Conservation (phyloP, 2,113 vertebrate genomes). For the Phylloscopus whistleri region DNA sequence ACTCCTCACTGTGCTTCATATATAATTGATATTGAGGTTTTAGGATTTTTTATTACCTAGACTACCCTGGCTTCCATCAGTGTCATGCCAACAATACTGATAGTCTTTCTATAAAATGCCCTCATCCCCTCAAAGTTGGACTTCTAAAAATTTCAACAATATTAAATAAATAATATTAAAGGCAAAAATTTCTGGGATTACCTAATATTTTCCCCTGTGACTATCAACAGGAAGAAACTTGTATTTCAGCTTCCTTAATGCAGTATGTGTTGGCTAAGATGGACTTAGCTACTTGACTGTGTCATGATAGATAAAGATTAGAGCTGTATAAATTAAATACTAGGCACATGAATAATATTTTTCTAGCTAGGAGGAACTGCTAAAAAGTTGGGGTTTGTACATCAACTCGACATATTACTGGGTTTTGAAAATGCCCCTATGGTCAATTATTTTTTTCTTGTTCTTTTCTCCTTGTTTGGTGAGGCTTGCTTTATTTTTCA, state of each 20-base stretch:
- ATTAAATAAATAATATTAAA: background rate
- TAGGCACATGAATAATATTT: background rate
- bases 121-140: background rate
- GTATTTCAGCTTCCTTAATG: background rate
- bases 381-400: background rate
- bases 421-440: background rate
- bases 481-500: background rate
- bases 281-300: background rate
- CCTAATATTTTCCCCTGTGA: background rate
- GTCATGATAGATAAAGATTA: background rate
- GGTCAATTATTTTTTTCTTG: background rate
- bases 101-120: background rate
- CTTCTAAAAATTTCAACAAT: background rate
- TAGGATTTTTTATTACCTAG: background rate
- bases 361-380: background rate
- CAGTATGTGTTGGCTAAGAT: background rate
- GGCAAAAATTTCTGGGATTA: background rate
- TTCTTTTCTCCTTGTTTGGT: background rate
- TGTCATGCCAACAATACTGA: background rate
- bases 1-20: background rate
- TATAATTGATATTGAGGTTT: background rate
- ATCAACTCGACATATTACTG: background rate
- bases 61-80: background rate
- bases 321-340: background rate
- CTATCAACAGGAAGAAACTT: background rate